Base-by-base conservation (phyloP, 2,888 invertebrate genomes). In the Patella caerulea region DNA sequence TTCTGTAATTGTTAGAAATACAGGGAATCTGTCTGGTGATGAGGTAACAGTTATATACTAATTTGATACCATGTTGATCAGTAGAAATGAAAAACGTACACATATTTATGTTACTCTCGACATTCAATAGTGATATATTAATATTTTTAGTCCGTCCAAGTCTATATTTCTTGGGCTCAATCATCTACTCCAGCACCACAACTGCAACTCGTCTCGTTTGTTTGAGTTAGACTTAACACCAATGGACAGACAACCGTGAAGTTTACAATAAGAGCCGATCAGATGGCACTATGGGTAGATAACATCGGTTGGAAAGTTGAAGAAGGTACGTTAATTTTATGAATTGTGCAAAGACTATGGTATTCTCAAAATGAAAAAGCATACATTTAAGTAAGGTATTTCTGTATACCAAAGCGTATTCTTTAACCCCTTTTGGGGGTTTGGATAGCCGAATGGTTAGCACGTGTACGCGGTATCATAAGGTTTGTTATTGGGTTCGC, bases 211-310 rank as follows among this genome's bases (percentile, higher is more conserved):
- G 83, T 80, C 15, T 79, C 77, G 9, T 83, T 83, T 75, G 79
- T 81, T 29, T 75, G 85, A 73, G 59, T 83, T 1, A 75, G 77
- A 52, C 65, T 83, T 17, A 65, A 69, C 2, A 53, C 45, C 15
- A 56, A 73, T 5, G 72, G 75, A 3, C 24, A 52, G 4, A 56
- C 72, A 2, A 56, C 34, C 2, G 73, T 77, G 55, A 75, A 73
- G 29, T 79, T 83, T 56, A 78, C 78, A 3, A 78, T 85, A 34
- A 72, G 56, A 34, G 71, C 82, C 0, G 79, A 81, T 12, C 83
- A 85, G 71, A 81, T 87, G 83, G 86, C 83, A 12, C 81, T 88
- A n/a, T 88, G 87, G 87, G 81, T 79, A 29, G 86, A 86, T 34
- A 71, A 74, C 4, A 72, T 81, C 19, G 86, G 85, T 45, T 86